phyloP scores from a whole-genome alignment of 2,797 vertebrate species.

The Poeciliopsis presidionis region DNA sequence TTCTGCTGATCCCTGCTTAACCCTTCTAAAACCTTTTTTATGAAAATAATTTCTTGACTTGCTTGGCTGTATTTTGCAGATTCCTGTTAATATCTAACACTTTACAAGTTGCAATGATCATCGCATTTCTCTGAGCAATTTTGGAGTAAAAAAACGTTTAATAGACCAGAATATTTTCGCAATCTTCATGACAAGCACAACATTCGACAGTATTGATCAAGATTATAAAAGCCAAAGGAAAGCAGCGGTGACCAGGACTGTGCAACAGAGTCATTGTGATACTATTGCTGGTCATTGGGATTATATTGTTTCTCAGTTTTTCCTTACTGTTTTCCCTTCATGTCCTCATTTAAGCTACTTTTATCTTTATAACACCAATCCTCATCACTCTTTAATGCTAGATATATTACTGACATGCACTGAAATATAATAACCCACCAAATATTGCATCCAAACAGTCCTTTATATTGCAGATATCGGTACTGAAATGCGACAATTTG shows the following conservation, averaged over 20 bases:
- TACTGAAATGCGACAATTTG: background rate
- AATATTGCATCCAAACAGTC: too few relatives aligned
- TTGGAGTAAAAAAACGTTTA: background rate
- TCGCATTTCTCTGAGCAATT: background rate
- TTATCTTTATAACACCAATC: background rate
- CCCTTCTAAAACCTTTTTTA: background rate
- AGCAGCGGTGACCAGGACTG: background rate
- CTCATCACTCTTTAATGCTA: background rate
- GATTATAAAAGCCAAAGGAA: background rate
- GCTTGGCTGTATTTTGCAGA: background rate
- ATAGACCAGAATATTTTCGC: background rate
- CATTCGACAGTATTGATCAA: background rate
- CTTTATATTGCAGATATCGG: background rate
- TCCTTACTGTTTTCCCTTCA: background rate
- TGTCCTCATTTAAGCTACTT: background rate
- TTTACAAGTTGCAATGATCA: background rate
- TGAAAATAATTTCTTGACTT: background rate
- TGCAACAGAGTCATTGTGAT: background rate
- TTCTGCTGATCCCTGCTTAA: background rate
- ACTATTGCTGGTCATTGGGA: background rate
- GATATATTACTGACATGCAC: background rate
- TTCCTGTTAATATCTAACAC: background rate
- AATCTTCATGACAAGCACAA: background rate
- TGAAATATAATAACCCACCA: too few relatives aligned
- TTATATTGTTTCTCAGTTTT: background rate